Conservation (phyloP, 2,113 vertebrate genomes). For the Mus spicilegus region DNA sequence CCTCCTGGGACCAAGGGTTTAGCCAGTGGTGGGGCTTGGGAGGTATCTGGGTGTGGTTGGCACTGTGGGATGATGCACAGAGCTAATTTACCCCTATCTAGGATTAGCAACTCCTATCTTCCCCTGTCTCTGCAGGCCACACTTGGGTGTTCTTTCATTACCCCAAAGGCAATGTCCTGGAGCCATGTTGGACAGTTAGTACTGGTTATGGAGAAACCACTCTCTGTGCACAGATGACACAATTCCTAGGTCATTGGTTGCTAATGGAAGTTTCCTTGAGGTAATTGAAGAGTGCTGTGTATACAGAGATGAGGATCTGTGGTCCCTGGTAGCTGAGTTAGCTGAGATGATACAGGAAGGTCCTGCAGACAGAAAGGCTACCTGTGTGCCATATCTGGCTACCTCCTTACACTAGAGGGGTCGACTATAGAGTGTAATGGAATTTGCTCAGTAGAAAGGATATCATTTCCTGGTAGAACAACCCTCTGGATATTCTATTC, state of each 20-base stretch:
- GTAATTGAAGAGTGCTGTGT: background rate
- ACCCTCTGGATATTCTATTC: background rate
- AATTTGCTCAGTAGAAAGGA: no score
- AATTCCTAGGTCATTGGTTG: background rate
- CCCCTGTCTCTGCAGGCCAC: background rate
- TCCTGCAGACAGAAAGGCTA: background rate
- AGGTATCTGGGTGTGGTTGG: background rate
- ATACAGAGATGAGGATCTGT: background rate
- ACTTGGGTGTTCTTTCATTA: background rate
- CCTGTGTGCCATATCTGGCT: background rate
- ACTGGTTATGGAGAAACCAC: background rate
- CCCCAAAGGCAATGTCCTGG: background rate
- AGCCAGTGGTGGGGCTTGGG: background rate
- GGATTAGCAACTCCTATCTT: background rate
- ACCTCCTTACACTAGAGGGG: background rate
- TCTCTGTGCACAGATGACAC: background rate
- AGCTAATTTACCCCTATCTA: background rate
- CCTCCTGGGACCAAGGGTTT: background rate
- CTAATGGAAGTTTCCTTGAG: background rate
- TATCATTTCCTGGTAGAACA: background rate
- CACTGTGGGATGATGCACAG: accelerated
- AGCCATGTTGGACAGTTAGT: background rate
- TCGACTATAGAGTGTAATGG: accelerated
- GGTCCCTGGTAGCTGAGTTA: no score
- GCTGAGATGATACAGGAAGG: background rate